Evolutionary conservation across 2,797 vertebrate species (phyloP).

Genomic region (Zenarchopterus dispar): DNA sequence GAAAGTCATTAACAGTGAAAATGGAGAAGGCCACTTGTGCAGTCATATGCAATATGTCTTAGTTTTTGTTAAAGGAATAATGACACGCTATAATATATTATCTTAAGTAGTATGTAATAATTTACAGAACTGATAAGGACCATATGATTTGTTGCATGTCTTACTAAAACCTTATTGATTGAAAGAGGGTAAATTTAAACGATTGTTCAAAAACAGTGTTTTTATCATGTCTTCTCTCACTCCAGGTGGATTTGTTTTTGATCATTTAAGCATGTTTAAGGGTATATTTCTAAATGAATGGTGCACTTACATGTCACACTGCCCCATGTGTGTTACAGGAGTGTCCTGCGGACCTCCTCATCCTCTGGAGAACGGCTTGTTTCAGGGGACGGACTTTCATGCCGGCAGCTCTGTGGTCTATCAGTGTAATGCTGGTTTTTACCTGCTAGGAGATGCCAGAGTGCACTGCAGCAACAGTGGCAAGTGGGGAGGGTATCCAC

Average conservation of each 20-base stretch:
- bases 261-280: not conserved
- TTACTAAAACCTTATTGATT: no score
- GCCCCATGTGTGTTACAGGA: conserved; percentile 71
- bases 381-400: conserved; percentile 88
- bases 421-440: conserved; percentile 92
- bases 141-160: no score
- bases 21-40: no score
- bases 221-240: no score
- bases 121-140: no score
- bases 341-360: conserved; percentile 91
- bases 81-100: no score
- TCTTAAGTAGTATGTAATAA: no score
- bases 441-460: conserved; percentile 92
- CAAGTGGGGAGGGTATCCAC: conserved; percentile 90
- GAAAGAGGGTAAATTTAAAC: no score
- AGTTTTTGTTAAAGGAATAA: no score
- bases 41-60: no score
- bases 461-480: conserved; percentile 90
- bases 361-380: conserved; percentile 89
- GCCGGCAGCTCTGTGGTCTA: conserved; percentile 90
- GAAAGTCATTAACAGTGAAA: no score
- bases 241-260: not conserved
- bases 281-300: not conserved
- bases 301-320: not conserved
- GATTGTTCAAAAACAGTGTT: no score